Base-by-base conservation (phyloP, 2,888 invertebrate genomes). In the Blera fallax region DNA sequence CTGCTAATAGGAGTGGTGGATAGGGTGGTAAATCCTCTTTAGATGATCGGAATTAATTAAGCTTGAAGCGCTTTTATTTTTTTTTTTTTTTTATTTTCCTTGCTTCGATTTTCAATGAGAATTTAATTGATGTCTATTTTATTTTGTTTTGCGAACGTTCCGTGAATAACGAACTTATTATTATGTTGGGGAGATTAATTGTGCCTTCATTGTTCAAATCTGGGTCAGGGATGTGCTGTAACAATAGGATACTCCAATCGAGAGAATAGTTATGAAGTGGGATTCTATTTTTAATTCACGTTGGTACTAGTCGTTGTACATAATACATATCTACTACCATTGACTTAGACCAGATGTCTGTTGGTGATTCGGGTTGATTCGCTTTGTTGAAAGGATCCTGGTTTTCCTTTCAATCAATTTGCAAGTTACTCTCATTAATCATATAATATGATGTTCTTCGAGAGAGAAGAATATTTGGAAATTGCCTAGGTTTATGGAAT, bases 181-280 rank as follows among this genome's bases (percentile, higher is more conserved):
- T 77, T 82, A 72, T 65, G 70, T 50, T 56, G 34, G 21, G 21
- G 52, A 72, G 62, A 73, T 62, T 52, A 72, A 70, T 58, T 48
- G 69, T 54, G n/a, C 67, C 60, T 62, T 56, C 52, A 52, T 82
- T 77, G 69, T 82, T 24, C 5, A 34, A 40, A 72, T 34, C 16
- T 73, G 62, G 83, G 83, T 83, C 83, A 83, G 67, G 78, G 83
- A 83, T 82, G 54, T 50, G 48, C 34, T 58, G 27, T n/a, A 76
- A 76, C 76, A 70, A 76, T 69, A 48, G 69, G 54, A 8, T 58
- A 7, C 7, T 40, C 11, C 32, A 70, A 43, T 32, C 60, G 43
- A 62, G 52, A n/a, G 45, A 60, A 70, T 64, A 56, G 34, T 79
- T 56, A 34, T 54, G 62, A 62, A 32, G 73, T 64, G 21, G 6